Base-by-base conservation (phyloP, 30 jellyfish, hydroid and myxozoan genomes). In the Sanderia malayensis region DNA sequence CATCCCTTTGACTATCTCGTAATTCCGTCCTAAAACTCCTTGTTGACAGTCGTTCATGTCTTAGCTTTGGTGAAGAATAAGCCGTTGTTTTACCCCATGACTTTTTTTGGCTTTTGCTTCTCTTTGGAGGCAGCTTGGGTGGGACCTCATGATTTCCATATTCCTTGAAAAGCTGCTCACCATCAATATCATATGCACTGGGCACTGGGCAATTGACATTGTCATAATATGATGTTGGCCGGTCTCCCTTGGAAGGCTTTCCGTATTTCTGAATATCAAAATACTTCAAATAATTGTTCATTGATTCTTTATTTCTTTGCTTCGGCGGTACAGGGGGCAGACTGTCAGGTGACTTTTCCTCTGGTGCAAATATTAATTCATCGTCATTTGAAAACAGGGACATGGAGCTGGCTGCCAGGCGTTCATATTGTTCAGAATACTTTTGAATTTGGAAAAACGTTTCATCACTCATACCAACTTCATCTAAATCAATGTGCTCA, bases 161-260 rank as follows among this genome's bases (percentile, higher is more conserved):
- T 20, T 30, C 84, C 30, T 55, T 58, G 19, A 92, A 19, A 8
- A 84, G 64, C 80, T 84, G 94, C 34, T 79, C 95, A 31, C 80
- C 96, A 9, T 92, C 83, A 78, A 92, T 85, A 27, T 84, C 82
- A 74, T 92, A 70, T 3, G 88, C 98, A 71, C 93, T 57, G 22
- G 98, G 98, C 4, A 90, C 95, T 1, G 98, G 95, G 57, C 88
- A 73, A 63, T 83, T 73, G 52, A 87, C 84, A 53, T 88, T 88
- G 69, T 92, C 98, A 79, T 92, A 92, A 58, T 63, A 84, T 23
- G 98, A 92, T 4, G 94, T 52, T 27, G 98, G 98, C 28, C 98
- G 70, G 25, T 79, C 96, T 22, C 86, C 86, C 53, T 72, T 83
- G 4, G 89, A 84, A 26, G 83, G 77, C 68, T 66, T 77, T 23